phyloP scores from a whole-genome alignment of 1,140 invertebrate genomes.

The Tetragonula clypearis region DNA sequence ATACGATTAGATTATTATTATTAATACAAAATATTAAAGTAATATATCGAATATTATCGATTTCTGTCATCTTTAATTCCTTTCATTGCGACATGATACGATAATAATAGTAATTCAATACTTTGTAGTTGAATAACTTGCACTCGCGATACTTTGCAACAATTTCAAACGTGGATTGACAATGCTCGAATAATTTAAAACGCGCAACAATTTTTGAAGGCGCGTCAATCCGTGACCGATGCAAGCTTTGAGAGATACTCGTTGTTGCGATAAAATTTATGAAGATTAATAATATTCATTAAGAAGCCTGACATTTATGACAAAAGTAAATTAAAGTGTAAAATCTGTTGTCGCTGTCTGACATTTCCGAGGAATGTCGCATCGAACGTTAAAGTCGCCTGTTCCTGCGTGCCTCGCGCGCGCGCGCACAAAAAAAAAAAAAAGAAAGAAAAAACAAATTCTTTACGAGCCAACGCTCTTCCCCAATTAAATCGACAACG shows the following conservation, averaged over 20 bases:
- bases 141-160: not conserved
- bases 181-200: not conserved
- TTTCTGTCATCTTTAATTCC: too few species aligned
- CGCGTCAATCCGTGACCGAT: not conserved
- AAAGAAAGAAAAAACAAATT: not conserved
- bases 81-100: too few species aligned
- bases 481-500: not conserved
- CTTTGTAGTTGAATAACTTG: not conserved
- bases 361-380: too few species aligned
- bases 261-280: not conserved
- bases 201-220: too few species aligned
- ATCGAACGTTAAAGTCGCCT: too few species aligned
- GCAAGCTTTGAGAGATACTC: not conserved
- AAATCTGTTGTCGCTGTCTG: not conserved
- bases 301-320: not conserved
- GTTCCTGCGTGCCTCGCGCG: too few species aligned
- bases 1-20: too few species aligned
- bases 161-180: not conserved
- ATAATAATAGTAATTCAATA: too few species aligned
- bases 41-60: too few species aligned
- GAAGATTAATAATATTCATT: not conserved
- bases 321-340: not conserved
- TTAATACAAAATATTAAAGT: too few species aligned
- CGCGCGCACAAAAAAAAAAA: too few species aligned
- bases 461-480: not conserved